Evolutionary conservation across 2,797 vertebrate species (phyloP).

Genomic region (Orientallactaga sibirica): DNA sequence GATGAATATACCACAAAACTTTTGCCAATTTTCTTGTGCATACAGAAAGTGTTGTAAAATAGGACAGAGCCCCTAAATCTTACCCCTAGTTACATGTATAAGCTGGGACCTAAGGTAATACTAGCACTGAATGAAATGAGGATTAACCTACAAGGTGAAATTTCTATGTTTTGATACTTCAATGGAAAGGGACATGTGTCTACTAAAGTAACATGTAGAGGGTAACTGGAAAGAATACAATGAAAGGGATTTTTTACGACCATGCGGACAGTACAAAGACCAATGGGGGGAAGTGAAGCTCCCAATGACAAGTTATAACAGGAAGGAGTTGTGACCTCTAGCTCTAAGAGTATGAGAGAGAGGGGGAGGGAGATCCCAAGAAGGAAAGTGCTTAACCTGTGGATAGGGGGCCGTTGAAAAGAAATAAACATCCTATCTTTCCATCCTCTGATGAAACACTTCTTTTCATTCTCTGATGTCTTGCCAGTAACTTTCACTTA

Average conservation of each 20-base stretch:
- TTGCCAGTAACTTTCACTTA: not conserved
- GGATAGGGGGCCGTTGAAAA: not conserved
- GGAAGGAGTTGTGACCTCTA: not conserved
- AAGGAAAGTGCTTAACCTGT: not conserved
- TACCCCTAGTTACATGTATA: not conserved
- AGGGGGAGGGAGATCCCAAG: not conserved
- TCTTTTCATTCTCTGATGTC: not conserved
- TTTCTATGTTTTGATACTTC: not conserved
- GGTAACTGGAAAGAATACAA: not conserved
- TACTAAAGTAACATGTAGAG: not conserved
- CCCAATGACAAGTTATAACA: not conserved
- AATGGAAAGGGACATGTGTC: not conserved
- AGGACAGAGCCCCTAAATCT: not conserved
- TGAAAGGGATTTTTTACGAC: not conserved
- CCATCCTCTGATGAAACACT: no score
- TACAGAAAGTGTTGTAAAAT: not conserved
- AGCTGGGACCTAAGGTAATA: not conserved
- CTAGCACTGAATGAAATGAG: not conserved
- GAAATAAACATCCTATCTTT: not conserved
- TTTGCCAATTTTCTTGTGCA: not conserved
- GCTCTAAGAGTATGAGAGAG: no score
- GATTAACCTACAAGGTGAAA: not conserved
- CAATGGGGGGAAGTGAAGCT: not conserved
- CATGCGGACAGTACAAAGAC: not conserved
- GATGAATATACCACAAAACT: not conserved